Conservation (phyloP, 2,113 vertebrate species). For the Psilopsiagon aymara region DNA sequence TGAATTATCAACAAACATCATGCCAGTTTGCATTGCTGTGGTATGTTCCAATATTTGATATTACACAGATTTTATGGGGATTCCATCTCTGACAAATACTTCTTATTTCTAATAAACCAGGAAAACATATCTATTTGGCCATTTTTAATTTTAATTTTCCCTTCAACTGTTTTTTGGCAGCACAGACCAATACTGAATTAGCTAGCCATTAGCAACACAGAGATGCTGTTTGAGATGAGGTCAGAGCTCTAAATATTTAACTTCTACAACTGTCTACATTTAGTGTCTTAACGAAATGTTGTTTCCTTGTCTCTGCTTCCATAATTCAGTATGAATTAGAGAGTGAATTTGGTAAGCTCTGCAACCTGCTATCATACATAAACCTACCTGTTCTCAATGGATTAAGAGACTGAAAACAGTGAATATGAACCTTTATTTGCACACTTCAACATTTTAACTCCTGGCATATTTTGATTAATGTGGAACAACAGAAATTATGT, state of each 20-base stretch:
- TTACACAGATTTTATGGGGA: background rate
- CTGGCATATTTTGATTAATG: background rate
- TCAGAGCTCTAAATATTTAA: background rate
- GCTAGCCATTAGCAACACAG: background rate
- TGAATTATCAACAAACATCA: background rate
- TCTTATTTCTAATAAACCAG: background rate
- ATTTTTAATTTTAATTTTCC: background rate
- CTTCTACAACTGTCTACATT: background rate
- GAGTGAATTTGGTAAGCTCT: background rate
- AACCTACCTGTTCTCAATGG: background rate
- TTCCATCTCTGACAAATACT: background rate
- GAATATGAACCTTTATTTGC: background rate
- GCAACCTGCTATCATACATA: background rate
- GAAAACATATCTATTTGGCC: background rate
- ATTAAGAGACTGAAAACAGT: background rate
- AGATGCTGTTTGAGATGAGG: background rate
- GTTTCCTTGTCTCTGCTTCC: background rate
- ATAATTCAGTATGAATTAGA: background rate
- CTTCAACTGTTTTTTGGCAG: background rate
- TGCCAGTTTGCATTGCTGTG: background rate
- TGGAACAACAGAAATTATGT: background rate
- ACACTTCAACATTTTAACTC: background rate
- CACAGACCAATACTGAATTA: background rate
- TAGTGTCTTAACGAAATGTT: background rate
- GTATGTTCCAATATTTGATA: background rate